A percentile compares a stretch with the other conserved stretches of the same genome.
Conservation (phyloP, 1,140 invertebrate genomes). For the Aradophagus sp. region DNA sequence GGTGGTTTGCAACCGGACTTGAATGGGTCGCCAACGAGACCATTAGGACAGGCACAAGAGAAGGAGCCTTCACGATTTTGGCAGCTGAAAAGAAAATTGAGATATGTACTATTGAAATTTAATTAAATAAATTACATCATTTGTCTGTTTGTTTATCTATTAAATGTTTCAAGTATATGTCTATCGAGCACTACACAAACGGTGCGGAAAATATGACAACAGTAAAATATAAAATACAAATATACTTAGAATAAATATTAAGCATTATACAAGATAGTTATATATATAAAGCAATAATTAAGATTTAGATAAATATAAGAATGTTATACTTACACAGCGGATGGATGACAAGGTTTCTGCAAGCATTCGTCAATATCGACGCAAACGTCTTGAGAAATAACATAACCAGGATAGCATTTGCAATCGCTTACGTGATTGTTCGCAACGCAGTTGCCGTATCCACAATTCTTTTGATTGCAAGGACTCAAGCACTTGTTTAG, state of each 20-base stretch:
- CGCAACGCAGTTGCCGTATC: conserved; percentile 83
- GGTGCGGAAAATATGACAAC: too few relatives aligned
- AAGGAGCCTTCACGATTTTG: conserved; percentile 86
- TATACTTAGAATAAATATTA: conserved; percentile 3
- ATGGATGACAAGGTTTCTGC: conserved; percentile 84
- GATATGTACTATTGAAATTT: too few relatives aligned
- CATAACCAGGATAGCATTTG: conserved; percentile 84
- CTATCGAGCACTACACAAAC: too few relatives aligned
- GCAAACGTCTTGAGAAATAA: conserved; percentile 80
- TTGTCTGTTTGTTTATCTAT: too few relatives aligned
- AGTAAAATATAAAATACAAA: neutral
- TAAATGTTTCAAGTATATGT: too few relatives aligned
- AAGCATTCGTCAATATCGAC: conserved; percentile 88
- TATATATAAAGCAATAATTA: too few relatives aligned
- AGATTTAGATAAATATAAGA: neutral
- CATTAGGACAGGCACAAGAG: conserved; percentile 83
- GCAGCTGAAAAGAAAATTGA: conserved; percentile 74
- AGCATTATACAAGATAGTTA: too few relatives aligned
- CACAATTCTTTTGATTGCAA: conserved; percentile 83
- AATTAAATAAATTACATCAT: too few relatives aligned
- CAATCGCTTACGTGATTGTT: conserved; percentile 83
- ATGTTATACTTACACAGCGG: conserved; percentile 77
- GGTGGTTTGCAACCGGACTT: conserved; percentile 82
- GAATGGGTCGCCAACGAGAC: conserved; percentile 85
- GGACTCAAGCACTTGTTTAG: conserved; percentile 87